Base-by-base conservation (phyloP, 1,140 invertebrate species). In the Homalodisca vitripennis region DNA sequence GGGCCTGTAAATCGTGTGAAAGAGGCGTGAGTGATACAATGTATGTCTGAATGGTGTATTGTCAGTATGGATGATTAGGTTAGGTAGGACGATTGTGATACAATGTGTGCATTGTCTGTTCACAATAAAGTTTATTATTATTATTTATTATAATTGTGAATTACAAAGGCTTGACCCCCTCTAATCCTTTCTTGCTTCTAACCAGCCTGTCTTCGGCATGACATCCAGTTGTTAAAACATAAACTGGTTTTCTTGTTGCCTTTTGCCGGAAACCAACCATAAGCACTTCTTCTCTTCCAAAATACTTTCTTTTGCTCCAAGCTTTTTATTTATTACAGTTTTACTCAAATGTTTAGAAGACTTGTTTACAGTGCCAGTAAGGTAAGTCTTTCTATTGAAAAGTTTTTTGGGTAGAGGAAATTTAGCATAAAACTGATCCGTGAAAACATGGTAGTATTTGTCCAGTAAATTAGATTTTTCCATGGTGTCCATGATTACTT, bases 131-230 rank as follows among this genome's bases (percentile, higher is more conserved):
- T n/a, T n/a, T n/a, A n/a, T n/a, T n/a, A n/a, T n/a, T n/a, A n/a
- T n/a, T n/a, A n/a, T n/a, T n/a, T n/a, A n/a, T 41, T 65, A 24
- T 65, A 65, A 20, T 34, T 32, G 27, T 65, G 3, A 17, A 65
- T 65, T 34, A 65, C 17, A 41, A 27, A 2, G 63, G 63, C 41
- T 65, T 65, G 2, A 65, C 31, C 3, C 6, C 29, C 41, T 65
- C 63, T 41, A 34, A 17, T 10, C 32, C 32, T n/a, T 41, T 41
- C 31, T 65, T 65, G 32, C 63, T 65, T 65, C 41, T 65, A 13
- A 65, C 32, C 14, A 65, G 17, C 22, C 27, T 65, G 22, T 65
- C 22, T 34, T 65, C 29, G 10, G 63, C 63, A 22, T 31, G 32
- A n/a, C 3, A 65, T 13, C 29, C 29, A 34, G 63, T 65, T 22